Evolutionary conservation across 2,888 invertebrate genomes (phyloP).

Genomic region (Nebria brevicollis): DNA sequence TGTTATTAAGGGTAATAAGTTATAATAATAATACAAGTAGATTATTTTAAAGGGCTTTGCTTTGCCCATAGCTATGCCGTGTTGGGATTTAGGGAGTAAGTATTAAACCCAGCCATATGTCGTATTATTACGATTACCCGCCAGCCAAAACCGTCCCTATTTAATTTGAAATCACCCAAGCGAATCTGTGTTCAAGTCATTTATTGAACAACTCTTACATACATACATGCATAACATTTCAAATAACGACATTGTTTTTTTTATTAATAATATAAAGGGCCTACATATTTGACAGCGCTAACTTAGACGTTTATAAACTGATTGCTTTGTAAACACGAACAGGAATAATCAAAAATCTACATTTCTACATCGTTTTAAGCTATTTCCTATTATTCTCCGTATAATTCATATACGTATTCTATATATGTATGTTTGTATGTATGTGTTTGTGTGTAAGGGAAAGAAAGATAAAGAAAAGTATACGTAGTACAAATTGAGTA

Average conservation of each 20-base stretch:
- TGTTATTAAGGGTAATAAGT: not conserved
- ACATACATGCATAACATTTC: not conserved
- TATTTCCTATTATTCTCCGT: too few relatives aligned
- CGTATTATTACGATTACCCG: not conserved
- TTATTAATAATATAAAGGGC: too few relatives aligned
- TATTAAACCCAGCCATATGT: slow-evolving; percentile 1
- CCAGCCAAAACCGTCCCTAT: not conserved
- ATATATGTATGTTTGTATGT: too few relatives aligned
- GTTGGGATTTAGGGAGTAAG: not conserved
- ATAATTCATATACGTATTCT: too few relatives aligned
- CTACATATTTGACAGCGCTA: too few relatives aligned
- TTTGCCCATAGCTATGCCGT: not conserved
- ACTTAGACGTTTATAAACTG: too few relatives aligned
- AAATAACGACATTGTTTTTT: not conserved
- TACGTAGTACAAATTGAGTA: too few relatives aligned
- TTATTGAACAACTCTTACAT: not conserved
- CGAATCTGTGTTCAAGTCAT: not conserved
- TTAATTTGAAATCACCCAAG: not conserved
- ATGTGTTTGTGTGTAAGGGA: too few relatives aligned
- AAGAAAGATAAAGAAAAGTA: too few relatives aligned
- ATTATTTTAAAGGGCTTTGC: not conserved
- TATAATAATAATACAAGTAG: not conserved
- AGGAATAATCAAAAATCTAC: too few relatives aligned
- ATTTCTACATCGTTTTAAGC: too few relatives aligned
- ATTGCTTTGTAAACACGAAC: too few relatives aligned